phyloP scores from a whole-genome alignment of 1,140 invertebrate species.

The Hestina assimilis region DNA sequence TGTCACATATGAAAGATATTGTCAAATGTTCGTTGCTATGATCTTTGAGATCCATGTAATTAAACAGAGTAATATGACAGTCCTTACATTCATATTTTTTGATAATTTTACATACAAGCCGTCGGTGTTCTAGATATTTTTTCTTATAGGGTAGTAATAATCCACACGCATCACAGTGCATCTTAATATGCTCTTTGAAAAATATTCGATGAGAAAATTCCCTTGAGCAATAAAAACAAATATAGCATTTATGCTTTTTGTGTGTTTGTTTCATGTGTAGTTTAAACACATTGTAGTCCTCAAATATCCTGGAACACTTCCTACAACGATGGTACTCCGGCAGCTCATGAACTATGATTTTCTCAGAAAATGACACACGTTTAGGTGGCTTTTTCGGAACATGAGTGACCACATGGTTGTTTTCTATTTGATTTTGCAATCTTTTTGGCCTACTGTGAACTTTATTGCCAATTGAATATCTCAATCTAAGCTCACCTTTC shows the following conservation, averaged over 20 bases:
- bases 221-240: conserved; percentile 62
- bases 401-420: conserved; percentile 57
- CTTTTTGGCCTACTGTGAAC: conserved; percentile 46
- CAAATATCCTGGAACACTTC: conserved; percentile 60
- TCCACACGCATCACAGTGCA: conserved; percentile 59
- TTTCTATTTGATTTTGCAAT: conserved; percentile 48
- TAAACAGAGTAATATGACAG: conserved; percentile 46
- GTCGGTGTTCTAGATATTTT: conserved; percentile 44
- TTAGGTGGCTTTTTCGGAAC: conserved; percentile 41
- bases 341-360: conserved; percentile 55
- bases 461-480: conserved; percentile 58
- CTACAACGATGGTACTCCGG: conserved; percentile 60
- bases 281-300: conserved; percentile 48
- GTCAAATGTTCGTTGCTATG: conserved; percentile 55
- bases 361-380: conserved; percentile 60
- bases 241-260: conserved; percentile 66
- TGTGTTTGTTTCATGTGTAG: conserved; percentile 54
- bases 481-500: conserved; percentile 9
- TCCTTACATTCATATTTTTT: conserved; percentile 52
- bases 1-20: conserved; percentile 50
- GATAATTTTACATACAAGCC: conserved; percentile 36
- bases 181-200: conserved; percentile 65
- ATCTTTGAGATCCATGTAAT: conserved; percentile 59
- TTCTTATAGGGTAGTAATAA: conserved; percentile 40
- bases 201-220: conserved; percentile 60